phyloP scores from a whole-genome alignment of 2,888 invertebrate genomes.

The Drosophila suboccidentalis region DNA sequence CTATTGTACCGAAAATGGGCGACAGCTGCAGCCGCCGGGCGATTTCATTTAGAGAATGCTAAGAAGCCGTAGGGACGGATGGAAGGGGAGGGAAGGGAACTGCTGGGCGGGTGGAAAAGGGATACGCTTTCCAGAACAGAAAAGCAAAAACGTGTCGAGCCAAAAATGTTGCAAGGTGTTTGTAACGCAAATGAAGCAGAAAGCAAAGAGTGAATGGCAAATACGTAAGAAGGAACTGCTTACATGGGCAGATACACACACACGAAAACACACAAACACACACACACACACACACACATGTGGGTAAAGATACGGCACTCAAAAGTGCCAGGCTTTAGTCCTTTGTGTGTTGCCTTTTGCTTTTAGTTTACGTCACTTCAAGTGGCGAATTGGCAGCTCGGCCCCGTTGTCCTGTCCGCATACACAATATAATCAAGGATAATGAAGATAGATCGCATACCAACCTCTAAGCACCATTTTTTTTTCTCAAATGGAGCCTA shows the following conservation, averaged over 20 bases:
- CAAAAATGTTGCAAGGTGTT: slow-evolving; percentile 71
- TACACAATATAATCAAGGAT: slow-evolving; percentile 60
- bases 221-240: slow-evolving; percentile 41
- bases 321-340: slow-evolving; percentile 22
- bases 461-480: slow-evolving; percentile 34
- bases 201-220: slow-evolving; percentile 48
- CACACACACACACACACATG: slow-evolving; percentile 5
- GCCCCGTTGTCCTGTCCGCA: slow-evolving; percentile 16
- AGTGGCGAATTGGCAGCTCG: slow-evolving; percentile 48
- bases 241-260: slow-evolving; percentile 16
- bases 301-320: slow-evolving; percentile 8
- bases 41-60: slow-evolving; percentile 45
- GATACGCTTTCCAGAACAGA: slow-evolving; percentile 37
- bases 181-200: slow-evolving; percentile 59
- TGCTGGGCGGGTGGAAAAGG: slow-evolving; percentile 5
- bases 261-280: too few relatives aligned
- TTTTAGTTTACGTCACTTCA: slow-evolving; percentile 33
- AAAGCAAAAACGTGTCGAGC: slow-evolving; percentile 75
- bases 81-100: background rate
- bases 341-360: slow-evolving; percentile 33
- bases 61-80: background rate
- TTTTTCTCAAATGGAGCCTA: slow-evolving; percentile 16
- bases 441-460: slow-evolving; percentile 76
- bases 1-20: slow-evolving; percentile 54
- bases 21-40: slow-evolving; percentile 59